Base-by-base conservation (phyloP, 1,140 invertebrate species). In the Drosophila neocordata region DNA sequence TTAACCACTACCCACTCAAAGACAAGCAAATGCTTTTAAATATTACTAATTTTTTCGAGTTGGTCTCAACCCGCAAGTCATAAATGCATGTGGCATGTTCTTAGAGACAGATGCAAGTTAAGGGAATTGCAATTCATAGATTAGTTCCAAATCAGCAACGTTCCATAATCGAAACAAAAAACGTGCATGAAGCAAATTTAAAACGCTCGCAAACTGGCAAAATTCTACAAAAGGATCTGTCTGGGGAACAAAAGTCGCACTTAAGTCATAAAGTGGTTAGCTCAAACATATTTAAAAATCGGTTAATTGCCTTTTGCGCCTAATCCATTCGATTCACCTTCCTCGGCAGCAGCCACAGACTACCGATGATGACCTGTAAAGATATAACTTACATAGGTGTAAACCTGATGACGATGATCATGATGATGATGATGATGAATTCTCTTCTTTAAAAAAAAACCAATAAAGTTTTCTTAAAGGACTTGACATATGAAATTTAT, bases 91-190 rank as follows among this genome's bases (percentile, higher is more conserved):
- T n/a, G 5, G 63, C 55, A 68, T 44, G 13, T 58, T 44, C n/a
- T 48, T 48, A 20, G 9, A 48, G 41, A 48, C 41, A 48, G 18
- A 20, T 20, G 41, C 18, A 48, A 48, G 41, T 48, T 48, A 18
- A 9, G 15, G 15, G 8, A 20, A 20, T 18, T 48, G 41, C 41
- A 48, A 48, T 48, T 48, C 41, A 48, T 48, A 48, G 41, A 90
- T 90, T 90, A 74, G 89, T 90, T 90, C 84, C 89, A 71, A 89
- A 83, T 89, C 81, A 89, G 72, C 82, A 77, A 78, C 63, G 89
- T 85, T 77, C 61, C 89, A 90, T 80, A 90, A 87, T 83, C 89
- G 77, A 6, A 3, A 6, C 27, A 31, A 31, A 31, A 31, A 31
- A 31, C 27, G 27, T 31, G 83, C 87, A 83, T 78, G 71, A 74